Evolutionary conservation across 2,797 vertebrate species (phyloP).

Genomic region (Brachyalestes nurse): DNA sequence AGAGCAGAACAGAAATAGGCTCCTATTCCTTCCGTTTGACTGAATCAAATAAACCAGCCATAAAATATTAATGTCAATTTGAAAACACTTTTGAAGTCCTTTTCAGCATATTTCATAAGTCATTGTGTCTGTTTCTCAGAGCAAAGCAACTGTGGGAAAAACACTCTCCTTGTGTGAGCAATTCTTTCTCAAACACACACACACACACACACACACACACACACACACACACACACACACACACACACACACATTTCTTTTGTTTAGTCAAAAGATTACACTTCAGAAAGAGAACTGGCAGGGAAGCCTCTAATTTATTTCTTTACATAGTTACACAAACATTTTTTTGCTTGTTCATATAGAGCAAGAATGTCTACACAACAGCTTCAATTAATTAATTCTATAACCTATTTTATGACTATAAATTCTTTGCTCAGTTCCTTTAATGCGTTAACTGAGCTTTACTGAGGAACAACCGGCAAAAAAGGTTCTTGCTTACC

Average conservation of each 20-base stretch:
- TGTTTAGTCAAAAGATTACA: background rate
- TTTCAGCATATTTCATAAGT: background rate
- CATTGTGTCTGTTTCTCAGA: background rate
- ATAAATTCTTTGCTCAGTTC: background rate
- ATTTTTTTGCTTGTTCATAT: background rate
- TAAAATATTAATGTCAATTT: background rate
- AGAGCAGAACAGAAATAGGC: conserved; percentile 1
- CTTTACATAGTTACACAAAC: conserved; percentile 30
- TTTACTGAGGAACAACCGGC: background rate
- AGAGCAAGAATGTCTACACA: background rate
- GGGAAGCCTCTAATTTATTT: background rate
- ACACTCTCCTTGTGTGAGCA: background rate
- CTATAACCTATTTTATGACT: no score
- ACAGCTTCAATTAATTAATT: background rate
- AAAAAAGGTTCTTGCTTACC: conserved; percentile 71
- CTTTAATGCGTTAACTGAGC: background rate
- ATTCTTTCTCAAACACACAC: background rate
- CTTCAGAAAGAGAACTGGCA: background rate
- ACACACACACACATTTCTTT: background rate
- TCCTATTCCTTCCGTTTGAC: background rate
- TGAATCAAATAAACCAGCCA: conserved; percentile 13
- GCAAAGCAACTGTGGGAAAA: background rate
- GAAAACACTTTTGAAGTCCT: background rate
- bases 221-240: background rate
- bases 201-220: background rate